phyloP scores from a whole-genome alignment of 2,113 vertebrate species.

The Phalacrocorax pelagicus region DNA sequence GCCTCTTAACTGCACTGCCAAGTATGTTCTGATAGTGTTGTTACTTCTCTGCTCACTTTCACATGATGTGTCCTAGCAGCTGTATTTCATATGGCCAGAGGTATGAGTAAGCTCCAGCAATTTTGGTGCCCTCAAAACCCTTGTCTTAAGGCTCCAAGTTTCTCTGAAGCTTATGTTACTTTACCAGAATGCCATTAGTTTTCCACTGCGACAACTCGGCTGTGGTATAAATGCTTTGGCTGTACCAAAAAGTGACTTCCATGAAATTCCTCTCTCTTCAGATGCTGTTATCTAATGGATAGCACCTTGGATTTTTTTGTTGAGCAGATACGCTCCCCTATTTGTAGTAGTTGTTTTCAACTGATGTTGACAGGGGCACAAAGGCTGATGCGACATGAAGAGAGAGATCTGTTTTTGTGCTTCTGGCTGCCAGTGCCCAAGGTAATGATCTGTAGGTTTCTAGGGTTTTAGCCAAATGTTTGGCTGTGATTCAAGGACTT shows the following conservation, averaged over 20 bases:
- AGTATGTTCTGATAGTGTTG: not conserved
- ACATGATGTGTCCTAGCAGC: not conserved
- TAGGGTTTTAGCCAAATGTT: constrained; percentile 53
- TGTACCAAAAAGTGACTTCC: not conserved
- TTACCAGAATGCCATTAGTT: not conserved
- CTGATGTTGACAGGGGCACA: not conserved
- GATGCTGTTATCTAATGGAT: not conserved
- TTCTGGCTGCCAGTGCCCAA: not conserved
- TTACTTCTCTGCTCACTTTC: not conserved
- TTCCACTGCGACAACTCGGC: not conserved
- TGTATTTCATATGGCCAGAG: not conserved
- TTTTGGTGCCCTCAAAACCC: not conserved
- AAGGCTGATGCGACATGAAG: not conserved
- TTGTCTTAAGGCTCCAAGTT: not conserved
- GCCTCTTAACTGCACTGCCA: not conserved
- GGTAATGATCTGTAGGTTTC: constrained; percentile 42
- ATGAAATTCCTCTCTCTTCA: not conserved
- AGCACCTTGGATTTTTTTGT: not conserved
- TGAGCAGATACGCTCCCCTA: not conserved
- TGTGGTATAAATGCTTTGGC: not conserved
- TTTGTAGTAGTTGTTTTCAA: not conserved
- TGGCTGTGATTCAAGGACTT: constrained; percentile 63
- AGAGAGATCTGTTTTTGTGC: not conserved
- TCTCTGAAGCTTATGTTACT: not conserved
- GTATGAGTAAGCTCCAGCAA: not conserved